Conservation (phyloP, 2,888 invertebrate genomes). For the Sinopyrophorus schimmeli region DNA sequence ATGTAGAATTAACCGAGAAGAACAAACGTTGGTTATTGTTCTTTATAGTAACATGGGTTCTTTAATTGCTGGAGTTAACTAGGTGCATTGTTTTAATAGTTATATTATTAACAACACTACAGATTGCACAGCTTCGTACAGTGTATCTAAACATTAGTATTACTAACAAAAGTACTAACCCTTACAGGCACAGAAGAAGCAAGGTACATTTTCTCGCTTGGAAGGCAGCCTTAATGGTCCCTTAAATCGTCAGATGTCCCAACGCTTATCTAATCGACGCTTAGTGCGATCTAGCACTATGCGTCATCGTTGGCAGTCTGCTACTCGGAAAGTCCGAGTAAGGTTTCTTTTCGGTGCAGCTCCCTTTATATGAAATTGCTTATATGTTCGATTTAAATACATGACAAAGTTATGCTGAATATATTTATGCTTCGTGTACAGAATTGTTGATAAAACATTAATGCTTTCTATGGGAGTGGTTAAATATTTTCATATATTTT, state of each 20-base stretch:
- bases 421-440: too few species aligned
- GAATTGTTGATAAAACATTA: too few species aligned
- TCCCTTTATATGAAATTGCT: too few species aligned
- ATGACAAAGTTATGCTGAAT: too few species aligned
- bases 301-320: constrained; percentile 67
- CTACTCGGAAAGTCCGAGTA: constrained; percentile 78
- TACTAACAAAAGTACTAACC: constrained; percentile 27
- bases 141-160: constrained; percentile 8
- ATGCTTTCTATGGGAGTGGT: too few species aligned
- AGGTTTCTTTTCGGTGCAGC: constrained; percentile 49
- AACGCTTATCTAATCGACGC: constrained; percentile 63
- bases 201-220: constrained; percentile 67
- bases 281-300: constrained; percentile 50
- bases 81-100: neutral
- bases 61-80: too few species aligned
- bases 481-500: too few species aligned
- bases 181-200: constrained; percentile 62
- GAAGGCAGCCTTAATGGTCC: constrained; percentile 68
- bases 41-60: too few species aligned
- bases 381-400: too few species aligned
- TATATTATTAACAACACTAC: constrained; percentile 11
- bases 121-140: neutral
- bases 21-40: too few species aligned
- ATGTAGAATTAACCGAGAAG: too few species aligned
- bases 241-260: constrained; percentile 67